Evolutionary conservation across 2,113 vertebrate genomes (phyloP).

Genomic region (Dendrocopos noguchii): DNA sequence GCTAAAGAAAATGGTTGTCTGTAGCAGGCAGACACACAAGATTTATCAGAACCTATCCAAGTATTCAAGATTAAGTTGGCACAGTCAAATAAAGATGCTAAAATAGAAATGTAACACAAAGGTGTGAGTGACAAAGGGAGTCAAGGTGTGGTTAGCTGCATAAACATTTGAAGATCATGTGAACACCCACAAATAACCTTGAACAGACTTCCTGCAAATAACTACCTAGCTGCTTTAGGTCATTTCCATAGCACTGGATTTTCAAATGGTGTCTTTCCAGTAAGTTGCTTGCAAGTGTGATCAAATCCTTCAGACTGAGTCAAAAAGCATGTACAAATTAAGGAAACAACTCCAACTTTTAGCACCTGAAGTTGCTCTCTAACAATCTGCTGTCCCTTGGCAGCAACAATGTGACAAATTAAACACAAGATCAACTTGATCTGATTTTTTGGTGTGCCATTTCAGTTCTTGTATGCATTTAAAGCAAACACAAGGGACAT

Average conservation of each 20-base stretch:
- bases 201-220: background rate
- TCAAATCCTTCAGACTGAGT: background rate
- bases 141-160: background rate
- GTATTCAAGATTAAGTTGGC: background rate
- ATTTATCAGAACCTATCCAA: background rate
- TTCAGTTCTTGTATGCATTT: background rate
- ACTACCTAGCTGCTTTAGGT: background rate
- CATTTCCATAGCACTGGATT: background rate
- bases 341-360: background rate
- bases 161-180: background rate
- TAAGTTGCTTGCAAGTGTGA: background rate
- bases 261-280: background rate
- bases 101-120: background rate
- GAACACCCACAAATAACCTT: background rate
- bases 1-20: accelerated
- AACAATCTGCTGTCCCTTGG: background rate
- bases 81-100: background rate
- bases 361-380: background rate
- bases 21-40: background rate
- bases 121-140: background rate
- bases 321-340: accelerated
- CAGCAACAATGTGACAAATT: background rate
- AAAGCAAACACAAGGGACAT: background rate
- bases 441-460: background rate
- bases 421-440: background rate